phyloP scores from a whole-genome alignment of 2,888 invertebrate genomes.

The Chydorus sphaericus region DNA sequence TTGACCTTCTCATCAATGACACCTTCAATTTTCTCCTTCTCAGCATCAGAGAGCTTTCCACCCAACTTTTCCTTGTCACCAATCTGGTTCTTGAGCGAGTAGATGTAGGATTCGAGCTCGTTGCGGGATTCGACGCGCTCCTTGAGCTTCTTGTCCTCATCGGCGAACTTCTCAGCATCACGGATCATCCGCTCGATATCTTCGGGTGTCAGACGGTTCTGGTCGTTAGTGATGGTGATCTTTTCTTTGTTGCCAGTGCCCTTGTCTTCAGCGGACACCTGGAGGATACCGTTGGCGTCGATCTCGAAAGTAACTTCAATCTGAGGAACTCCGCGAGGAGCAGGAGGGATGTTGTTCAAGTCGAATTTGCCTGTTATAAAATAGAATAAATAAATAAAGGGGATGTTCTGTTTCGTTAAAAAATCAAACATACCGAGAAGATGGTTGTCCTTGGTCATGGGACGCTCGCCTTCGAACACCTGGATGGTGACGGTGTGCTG shows the following conservation, averaged over 20 bases:
- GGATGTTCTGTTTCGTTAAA: too few relatives aligned
- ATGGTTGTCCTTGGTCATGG: slow-evolving; percentile 99
- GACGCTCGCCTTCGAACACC: slow-evolving; percentile 94
- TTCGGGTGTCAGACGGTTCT: slow-evolving; percentile 89
- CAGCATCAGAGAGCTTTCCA: slow-evolving; percentile 69
- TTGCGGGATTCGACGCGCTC: slow-evolving; percentile 92
- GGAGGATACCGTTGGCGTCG: slow-evolving; percentile 84
- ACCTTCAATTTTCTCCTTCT: slow-evolving; percentile 82
- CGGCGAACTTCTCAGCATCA: slow-evolving; percentile 97
- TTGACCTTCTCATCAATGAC: slow-evolving; percentile 95
- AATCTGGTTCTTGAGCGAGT: slow-evolving; percentile 93
- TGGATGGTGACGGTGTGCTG: slow-evolving; percentile 98
- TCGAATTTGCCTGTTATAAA: slow-evolving; percentile 82
- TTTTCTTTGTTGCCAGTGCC: slow-evolving; percentile 97
- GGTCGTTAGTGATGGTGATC: slow-evolving; percentile 97
- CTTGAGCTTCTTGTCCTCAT: slow-evolving; percentile 93
- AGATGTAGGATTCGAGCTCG: slow-evolving; percentile 92
- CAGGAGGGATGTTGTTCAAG: slow-evolving; percentile 92
- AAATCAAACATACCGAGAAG: slow-evolving; percentile 53
- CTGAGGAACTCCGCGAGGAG: slow-evolving; percentile 82
- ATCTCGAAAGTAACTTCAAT: slow-evolving; percentile 92
- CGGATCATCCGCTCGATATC: slow-evolving; percentile 99
- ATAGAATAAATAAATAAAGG: too few relatives aligned
- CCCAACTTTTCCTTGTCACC: slow-evolving; percentile 94
- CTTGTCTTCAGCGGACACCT: slow-evolving; percentile 95